phyloP scores from a whole-genome alignment of 1,140 invertebrate species.

The Probaryconus sp. region DNA sequence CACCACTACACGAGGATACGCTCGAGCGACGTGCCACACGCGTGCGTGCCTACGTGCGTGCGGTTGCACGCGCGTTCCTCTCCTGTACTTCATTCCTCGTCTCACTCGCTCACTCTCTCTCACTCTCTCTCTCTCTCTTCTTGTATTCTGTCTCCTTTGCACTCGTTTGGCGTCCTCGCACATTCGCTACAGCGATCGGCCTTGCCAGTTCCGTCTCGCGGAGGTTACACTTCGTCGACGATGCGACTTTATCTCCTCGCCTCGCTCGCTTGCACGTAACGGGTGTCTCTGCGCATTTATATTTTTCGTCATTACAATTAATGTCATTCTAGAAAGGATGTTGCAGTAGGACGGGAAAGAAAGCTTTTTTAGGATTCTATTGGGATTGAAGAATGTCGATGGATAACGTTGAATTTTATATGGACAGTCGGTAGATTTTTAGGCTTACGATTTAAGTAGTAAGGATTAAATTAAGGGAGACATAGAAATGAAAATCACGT shows the following conservation, averaged over 20 bases:
- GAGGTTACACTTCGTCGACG: slow-evolving; percentile 53
- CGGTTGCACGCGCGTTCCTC: slow-evolving; percentile 38
- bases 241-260: slow-evolving; percentile 53
- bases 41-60: slow-evolving; percentile 45
- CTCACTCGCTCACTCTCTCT: slow-evolving; percentile 20
- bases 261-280: slow-evolving; percentile 28
- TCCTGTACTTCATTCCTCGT: slow-evolving; percentile 25
- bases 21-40: slow-evolving; percentile 47
- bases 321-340: too few species aligned
- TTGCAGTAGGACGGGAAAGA: too few species aligned
- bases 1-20: slow-evolving; percentile 46
- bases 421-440: too few species aligned
- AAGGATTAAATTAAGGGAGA: too few species aligned
- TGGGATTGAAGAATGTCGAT: too few species aligned
- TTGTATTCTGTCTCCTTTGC: slow-evolving; percentile 16
- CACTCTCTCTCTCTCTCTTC: slow-evolving; percentile 1
- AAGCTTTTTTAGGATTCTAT: too few species aligned
- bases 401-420: too few species aligned
- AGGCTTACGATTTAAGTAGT: too few species aligned
- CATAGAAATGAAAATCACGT: too few species aligned
- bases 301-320: background rate
- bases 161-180: slow-evolving; percentile 1
- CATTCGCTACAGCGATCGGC: slow-evolving; percentile 54
- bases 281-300: slow-evolving; percentile 23
- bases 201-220: slow-evolving; percentile 66